Conservation (phyloP, 2,797 vertebrate species). For the Oryzias dopingdopingensis region DNA sequence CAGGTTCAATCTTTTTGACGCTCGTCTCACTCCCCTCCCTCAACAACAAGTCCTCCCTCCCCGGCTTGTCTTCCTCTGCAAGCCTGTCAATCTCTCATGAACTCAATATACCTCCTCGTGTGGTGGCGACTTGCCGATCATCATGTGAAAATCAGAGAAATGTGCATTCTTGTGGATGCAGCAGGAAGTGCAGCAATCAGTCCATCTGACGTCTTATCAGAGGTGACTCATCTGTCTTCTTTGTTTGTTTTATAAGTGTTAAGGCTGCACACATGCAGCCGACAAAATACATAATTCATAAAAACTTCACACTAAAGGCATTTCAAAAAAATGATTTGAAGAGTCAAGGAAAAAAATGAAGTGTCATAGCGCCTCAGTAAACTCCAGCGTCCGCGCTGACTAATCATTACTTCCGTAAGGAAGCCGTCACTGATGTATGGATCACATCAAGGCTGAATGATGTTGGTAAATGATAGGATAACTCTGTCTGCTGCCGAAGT, state of each 20-base stretch:
- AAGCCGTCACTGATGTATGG: too few species aligned
- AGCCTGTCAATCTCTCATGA: slow-evolving; percentile 50
- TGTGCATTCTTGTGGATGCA: slow-evolving; percentile 28
- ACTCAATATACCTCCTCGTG: slow-evolving; percentile 63
- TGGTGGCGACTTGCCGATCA: slow-evolving; percentile 63
- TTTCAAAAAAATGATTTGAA: too few species aligned
- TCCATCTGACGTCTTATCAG: not conserved
- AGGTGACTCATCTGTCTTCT: not conserved
- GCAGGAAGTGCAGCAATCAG: slow-evolving; percentile 3
- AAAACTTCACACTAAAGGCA: not conserved
- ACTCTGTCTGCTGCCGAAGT: too few species aligned
- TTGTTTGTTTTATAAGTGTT: not conserved
- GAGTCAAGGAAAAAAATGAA: too few species aligned
- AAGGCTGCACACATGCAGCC: not conserved
- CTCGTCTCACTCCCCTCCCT: slow-evolving; percentile 46
- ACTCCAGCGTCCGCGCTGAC: too few species aligned
- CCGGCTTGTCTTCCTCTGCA: slow-evolving; percentile 38
- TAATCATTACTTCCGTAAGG: too few species aligned
- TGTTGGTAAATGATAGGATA: too few species aligned
- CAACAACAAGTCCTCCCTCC: slow-evolving; percentile 45
- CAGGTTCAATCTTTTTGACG: slow-evolving; percentile 72
- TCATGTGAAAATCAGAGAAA: slow-evolving; percentile 35
- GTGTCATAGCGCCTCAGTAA: too few species aligned
- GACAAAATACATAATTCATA: not conserved
- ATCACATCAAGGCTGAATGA: too few species aligned